Conservation (phyloP, 1,140 invertebrate species). For the Antheraea pernyi region DNA sequence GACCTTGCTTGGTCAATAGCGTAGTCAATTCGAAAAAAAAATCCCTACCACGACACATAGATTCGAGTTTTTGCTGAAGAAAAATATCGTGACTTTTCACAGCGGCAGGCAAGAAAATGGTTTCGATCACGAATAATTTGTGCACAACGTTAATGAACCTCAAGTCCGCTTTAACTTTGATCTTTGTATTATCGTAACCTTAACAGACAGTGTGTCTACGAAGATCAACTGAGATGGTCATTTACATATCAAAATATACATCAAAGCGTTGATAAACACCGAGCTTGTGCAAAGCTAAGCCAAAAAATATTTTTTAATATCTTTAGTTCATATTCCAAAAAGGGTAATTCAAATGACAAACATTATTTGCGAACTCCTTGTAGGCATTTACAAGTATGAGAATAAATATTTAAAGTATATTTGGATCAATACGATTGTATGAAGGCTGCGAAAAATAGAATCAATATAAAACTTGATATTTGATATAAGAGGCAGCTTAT, state of each 20-base stretch:
- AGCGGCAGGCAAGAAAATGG: neutral
- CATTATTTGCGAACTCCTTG: neutral
- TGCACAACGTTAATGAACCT: neutral
- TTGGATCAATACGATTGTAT: too few species aligned
- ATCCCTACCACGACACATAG: too few species aligned
- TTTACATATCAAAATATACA: neutral
- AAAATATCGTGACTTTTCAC: too few species aligned
- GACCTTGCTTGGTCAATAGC: too few species aligned
- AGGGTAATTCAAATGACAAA: neutral
- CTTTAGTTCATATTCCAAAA: neutral
- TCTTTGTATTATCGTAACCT: neutral
- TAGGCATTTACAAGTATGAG: neutral
- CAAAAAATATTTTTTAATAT: neutral
- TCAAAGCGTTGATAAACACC: neutral
- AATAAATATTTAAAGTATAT: neutral
- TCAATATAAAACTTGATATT: too few species aligned
- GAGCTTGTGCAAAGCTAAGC: neutral
- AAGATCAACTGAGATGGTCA: neutral
- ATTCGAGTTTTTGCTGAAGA: too few species aligned
- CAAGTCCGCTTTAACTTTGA: neutral
- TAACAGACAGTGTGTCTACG: neutral
- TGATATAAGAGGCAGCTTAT: too few species aligned
- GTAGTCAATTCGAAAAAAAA: too few species aligned
- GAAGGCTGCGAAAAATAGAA: too few species aligned
- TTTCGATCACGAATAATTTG: neutral